These are phyloP conservation scores for Sminthopsis crassicaudata DNA, from an alignment of 2,113 vertebrate genomes.

Conservation along the genomic window DNA sequence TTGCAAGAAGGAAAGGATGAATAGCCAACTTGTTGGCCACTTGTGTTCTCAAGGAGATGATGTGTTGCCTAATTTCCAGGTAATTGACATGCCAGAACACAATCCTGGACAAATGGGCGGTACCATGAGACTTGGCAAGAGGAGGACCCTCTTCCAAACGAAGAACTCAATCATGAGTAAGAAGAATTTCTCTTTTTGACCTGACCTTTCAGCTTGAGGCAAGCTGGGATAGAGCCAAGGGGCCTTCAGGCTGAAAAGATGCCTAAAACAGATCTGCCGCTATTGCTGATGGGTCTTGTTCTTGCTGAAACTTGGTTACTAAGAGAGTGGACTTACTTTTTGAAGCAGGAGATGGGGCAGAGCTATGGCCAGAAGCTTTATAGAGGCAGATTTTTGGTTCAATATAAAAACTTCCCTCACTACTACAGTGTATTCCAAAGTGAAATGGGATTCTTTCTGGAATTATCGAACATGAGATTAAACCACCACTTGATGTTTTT, in stretches of 20 bases:
- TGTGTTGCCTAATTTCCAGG: conserved; percentile 80
- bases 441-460: not conserved
- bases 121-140: conserved; percentile 97
- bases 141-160: conserved; percentile 94
- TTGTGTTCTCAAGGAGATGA: not conserved
- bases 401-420: not conserved
- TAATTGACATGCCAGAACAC: conserved; percentile 99
- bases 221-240: accelerated
- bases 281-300: not conserved
- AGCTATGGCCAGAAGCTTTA: not conserved
- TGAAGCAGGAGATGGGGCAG: not conserved
- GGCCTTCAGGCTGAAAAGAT: not conserved
- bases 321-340: not conserved
- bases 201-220: not conserved
- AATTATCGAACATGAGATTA: not conserved
- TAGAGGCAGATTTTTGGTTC: not conserved
- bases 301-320: not conserved
- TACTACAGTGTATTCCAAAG: not conserved
- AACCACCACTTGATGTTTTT: not conserved
- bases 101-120: conserved; percentile 98
- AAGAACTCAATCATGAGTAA: conserved; percentile 92
- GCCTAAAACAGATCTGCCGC: not conserved
- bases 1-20: not conserved
- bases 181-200: conserved; percentile 35
- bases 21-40: not conserved